Percentiles rank a stretch among this genome's conserved stretches.
Conservation (phyloP, 2,113 vertebrate species). For the Bettongia penicillata region DNA sequence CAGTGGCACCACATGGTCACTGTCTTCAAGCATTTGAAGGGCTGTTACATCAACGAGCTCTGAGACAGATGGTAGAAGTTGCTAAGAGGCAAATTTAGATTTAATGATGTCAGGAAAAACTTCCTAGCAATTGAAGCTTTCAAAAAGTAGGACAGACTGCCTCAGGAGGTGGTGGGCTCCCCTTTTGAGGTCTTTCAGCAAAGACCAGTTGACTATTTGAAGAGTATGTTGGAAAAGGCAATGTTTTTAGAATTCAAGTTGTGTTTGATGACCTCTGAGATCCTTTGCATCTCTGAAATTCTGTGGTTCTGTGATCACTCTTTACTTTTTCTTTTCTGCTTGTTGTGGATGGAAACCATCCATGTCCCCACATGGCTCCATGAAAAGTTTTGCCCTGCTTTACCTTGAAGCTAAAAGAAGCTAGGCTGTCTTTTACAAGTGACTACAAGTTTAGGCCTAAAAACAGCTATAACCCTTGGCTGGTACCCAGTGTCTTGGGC, state of each 20-base stretch:
- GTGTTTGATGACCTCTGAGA: neutral
- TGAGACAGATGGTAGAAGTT: neutral
- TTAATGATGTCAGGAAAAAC: neutral
- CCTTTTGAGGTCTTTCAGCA: neutral
- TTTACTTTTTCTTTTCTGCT: neutral
- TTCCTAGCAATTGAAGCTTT: neutral
- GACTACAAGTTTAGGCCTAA: neutral
- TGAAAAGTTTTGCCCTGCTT: neutral
- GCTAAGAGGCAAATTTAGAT: neutral
- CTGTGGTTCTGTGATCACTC: neutral
- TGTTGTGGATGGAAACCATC: neutral
- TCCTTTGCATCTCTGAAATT: neutral
- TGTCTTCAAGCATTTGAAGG: neutral
- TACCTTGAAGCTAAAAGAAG: neutral
- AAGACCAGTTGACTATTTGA: neutral
- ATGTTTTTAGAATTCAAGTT: neutral
- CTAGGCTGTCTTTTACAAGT: neutral
- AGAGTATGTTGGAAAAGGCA: neutral
- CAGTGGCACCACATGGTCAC: neutral
- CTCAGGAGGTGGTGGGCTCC: neutral
- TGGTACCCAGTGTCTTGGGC: neutral
- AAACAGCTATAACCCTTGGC: neutral
- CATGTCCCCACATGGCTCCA: neutral
- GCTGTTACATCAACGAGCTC: neutral
- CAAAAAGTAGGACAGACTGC: neutral